Percentiles rank a stretch among this genome's conserved stretches.
phyloP scores from a whole-genome alignment of 2,888 invertebrate genomes.

The Epirrhoe tristata region DNA sequence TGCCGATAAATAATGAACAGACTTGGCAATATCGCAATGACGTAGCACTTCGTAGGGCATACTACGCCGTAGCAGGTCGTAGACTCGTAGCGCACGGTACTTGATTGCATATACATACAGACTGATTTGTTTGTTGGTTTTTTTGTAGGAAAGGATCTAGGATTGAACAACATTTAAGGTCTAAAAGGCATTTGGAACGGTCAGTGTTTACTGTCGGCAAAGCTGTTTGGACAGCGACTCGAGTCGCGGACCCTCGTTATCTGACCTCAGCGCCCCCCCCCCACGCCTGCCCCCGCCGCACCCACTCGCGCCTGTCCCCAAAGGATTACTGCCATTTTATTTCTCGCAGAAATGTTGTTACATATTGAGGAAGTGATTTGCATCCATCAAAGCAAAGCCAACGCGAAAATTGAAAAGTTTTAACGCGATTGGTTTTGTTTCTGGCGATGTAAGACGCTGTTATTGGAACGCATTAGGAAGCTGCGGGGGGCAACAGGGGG shows the following conservation, averaged over 20 bases:
- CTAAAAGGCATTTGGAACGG: conserved; percentile 13
- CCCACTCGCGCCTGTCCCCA: not conserved
- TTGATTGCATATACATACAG: not conserved
- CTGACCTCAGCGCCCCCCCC: conserved; percentile 24
- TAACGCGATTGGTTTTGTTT: conserved; percentile 22
- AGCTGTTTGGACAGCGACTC: conserved; percentile 20
- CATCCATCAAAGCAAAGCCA: conserved; percentile 39
- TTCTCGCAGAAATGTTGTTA: conserved; percentile 26
- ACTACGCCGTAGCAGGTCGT: conserved; percentile 9
- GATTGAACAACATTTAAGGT: conserved; percentile 16
- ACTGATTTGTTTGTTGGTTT: not conserved
- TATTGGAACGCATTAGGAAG: conserved; percentile 13
- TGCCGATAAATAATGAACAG: too few relatives aligned
- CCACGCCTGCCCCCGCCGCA: not conserved
- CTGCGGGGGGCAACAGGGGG: not conserved
- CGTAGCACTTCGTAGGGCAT: conserved; percentile 5
- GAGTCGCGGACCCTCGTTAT: conserved; percentile 20
- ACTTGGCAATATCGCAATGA: not conserved
- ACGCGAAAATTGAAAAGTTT: conserved; percentile 41
- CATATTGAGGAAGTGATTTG: conserved; percentile 34
- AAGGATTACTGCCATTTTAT: conserved; percentile 33
- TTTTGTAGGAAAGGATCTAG: not conserved
- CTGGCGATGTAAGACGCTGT: not conserved
- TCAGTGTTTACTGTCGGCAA: conserved; percentile 20
- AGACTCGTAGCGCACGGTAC: not conserved